phyloP scores from a whole-genome alignment of 2,113 vertebrate species.

The Alexandromys fortis region DNA sequence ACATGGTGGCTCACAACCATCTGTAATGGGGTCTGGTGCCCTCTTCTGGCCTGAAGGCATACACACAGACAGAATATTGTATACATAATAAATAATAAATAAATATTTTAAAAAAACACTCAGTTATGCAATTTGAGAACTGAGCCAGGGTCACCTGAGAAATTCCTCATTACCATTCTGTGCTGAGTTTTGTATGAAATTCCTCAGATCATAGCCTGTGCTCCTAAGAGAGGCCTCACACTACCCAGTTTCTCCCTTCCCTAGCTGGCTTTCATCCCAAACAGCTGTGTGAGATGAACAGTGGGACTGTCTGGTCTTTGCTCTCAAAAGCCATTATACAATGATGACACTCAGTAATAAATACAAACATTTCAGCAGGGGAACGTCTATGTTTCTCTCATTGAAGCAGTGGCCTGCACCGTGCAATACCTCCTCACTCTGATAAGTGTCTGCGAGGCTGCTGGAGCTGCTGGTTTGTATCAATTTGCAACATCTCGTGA shows the following conservation, averaged over 20 bases:
- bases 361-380: slow-evolving; percentile 19
- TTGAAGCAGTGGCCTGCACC: neutral
- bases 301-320: neutral
- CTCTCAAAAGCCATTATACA: neutral
- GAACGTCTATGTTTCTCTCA: neutral
- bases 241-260: neutral
- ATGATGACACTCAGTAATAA: neutral
- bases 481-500: neutral
- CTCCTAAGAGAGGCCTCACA: neutral
- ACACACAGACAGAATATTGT: too few relatives aligned
- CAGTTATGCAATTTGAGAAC: neutral
- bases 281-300: neutral
- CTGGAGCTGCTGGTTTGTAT: neutral
- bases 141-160: neutral
- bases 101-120: neutral
- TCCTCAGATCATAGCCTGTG: neutral
- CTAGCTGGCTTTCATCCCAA: neutral
- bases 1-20: too few relatives aligned
- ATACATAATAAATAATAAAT: too few relatives aligned
- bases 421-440: neutral
- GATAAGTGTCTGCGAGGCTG: neutral
- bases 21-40: too few relatives aligned
- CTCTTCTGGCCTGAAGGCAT: too few relatives aligned
- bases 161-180: slow-evolving; percentile 19
- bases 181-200: slow-evolving; percentile 33